phyloP scores from a whole-genome alignment of 2,888 invertebrate genomes.

The Mallateleia sp. region DNA sequence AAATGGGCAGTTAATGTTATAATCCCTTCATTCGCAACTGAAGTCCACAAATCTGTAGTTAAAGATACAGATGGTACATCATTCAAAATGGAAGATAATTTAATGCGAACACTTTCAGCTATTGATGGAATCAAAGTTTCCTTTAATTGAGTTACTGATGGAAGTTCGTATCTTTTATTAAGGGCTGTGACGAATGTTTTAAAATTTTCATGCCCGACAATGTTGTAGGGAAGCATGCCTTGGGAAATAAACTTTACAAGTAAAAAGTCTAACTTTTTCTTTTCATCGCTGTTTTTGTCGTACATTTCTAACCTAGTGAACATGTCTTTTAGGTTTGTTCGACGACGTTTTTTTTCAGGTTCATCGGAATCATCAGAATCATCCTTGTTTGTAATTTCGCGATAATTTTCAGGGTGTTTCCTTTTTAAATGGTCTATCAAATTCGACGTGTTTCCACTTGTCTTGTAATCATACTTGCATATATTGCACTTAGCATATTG shows the following conservation, averaged over 20 bases:
- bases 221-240: not conserved
- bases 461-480: constrained; percentile 5
- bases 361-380: constrained; percentile 2
- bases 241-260: not conserved
- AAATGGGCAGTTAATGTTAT: constrained; percentile 34
- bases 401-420: not conserved
- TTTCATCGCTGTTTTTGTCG: constrained; percentile 15
- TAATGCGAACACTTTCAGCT: not conserved
- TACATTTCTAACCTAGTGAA: not conserved
- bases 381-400: not conserved
- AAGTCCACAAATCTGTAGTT: constrained; percentile 33
- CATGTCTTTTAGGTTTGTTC: constrained; percentile 2
- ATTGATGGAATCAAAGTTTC: constrained; percentile 11
- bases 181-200: not conserved
- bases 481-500: not conserved
- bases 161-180: constrained; percentile 9
- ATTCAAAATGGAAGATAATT: not conserved
- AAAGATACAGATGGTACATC: not conserved
- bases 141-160: not conserved
- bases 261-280: constrained; percentile 11
- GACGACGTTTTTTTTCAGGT: not conserved
- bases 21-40: not conserved
- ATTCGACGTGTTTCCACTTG: constrained; percentile 13
- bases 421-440: not conserved
- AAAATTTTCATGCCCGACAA: constrained; percentile 3